A percentile compares a stretch with the other conserved stretches of the same genome.
Evolutionary conservation across 2,113 vertebrate genomes (phyloP).

Genomic region (Bufo bufo): DNA sequence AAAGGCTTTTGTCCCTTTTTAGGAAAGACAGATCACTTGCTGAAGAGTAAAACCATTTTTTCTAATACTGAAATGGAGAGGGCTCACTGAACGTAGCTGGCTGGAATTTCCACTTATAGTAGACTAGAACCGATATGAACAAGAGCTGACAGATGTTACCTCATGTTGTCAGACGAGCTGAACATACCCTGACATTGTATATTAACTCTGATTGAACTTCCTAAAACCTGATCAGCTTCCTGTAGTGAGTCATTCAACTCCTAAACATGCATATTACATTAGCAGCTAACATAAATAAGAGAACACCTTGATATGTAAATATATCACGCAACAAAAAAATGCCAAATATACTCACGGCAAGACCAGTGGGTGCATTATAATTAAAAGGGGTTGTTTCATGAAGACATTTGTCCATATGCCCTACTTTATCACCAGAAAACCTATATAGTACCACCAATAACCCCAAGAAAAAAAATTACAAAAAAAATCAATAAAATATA

Average conservation of each 20-base stretch:
- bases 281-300: background rate
- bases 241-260: background rate
- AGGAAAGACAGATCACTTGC: background rate
- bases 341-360: background rate
- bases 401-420: no score
- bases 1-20: background rate
- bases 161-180: slow-evolving; percentile 54
- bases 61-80: background rate
- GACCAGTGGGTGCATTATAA: background rate
- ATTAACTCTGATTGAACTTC: slow-evolving; percentile 54
- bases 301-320: background rate
- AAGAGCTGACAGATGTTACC: slow-evolving; percentile 59
- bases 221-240: background rate
- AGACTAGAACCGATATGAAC: slow-evolving; percentile 58
- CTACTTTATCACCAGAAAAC: no score
- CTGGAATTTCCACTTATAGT: slow-evolving; percentile 30
- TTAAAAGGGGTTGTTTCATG: background rate
- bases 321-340: background rate
- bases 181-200: slow-evolving; percentile 48
- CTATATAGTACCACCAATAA: no score
- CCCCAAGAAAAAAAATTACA: no score
- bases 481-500: no score
- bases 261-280: background rate
- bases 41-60: slow-evolving; percentile 23
- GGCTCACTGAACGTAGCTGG: background rate